phyloP scores from a whole-genome alignment of 2,888 invertebrate genomes.

The Synanthedon tipuliformis region DNA sequence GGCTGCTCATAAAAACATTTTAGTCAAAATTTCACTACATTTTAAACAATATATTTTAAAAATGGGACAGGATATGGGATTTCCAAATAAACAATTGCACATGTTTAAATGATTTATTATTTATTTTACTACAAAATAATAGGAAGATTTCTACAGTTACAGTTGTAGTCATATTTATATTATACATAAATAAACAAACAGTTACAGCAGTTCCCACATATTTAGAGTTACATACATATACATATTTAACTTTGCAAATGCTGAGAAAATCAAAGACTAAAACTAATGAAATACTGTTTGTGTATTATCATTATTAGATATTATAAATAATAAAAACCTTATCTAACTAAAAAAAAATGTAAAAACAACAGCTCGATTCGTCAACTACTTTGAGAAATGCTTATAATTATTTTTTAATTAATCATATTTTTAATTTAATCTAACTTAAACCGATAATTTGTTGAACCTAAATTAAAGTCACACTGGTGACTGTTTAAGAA shows the following conservation, averaged over 20 bases:
- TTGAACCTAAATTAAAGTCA: conserved; percentile 61
- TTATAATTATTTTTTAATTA: conserved; percentile 14
- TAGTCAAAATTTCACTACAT: too few relatives aligned
- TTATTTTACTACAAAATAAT: conserved; percentile 71
- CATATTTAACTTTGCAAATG: too few relatives aligned
- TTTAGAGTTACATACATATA: conserved; percentile 19
- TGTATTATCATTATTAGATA: conserved; percentile 42
- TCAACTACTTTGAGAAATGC: conserved; percentile 32
- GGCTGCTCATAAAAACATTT: too few relatives aligned
- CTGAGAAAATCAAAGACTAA: too few relatives aligned
- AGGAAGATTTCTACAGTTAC: conserved; percentile 69
- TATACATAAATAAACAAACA: conserved; percentile 62
- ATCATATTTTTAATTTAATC: conserved; percentile 22
- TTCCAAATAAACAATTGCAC: conserved; percentile 18
- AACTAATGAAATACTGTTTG: conserved; percentile 63
- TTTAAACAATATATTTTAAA: too few relatives aligned
- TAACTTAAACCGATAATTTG: conserved; percentile 23
- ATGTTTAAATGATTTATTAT: conserved; percentile 65
- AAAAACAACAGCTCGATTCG: neutral
- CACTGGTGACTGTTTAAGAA: conserved; percentile 46
- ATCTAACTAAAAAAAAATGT: conserved; percentile 13
- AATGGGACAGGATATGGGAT: too few relatives aligned
- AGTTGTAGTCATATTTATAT: conserved; percentile 41
- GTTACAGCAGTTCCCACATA: conserved; percentile 47
- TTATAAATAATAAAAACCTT: conserved; percentile 11